phyloP scores from a whole-genome alignment of 2,888 invertebrate genomes.

The Ennomos fuscantarius region DNA sequence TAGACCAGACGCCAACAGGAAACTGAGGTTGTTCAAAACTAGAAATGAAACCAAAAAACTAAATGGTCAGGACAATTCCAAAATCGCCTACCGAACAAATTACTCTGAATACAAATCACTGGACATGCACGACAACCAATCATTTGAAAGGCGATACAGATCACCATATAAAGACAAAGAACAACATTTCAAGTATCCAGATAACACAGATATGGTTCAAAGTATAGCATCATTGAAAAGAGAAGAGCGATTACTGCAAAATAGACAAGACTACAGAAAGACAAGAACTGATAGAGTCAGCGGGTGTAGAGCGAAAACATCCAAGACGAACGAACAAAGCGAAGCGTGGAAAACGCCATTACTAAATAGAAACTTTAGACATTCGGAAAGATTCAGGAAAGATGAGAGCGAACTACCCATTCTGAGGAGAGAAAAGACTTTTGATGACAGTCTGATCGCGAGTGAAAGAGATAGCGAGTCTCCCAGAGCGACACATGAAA shows the following conservation, averaged over 20 bases:
- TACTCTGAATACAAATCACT: constrained; percentile 73
- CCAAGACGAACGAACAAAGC: constrained; percentile 70
- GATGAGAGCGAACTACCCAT: constrained; percentile 67
- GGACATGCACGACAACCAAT: constrained; percentile 64
- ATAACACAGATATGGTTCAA: constrained; percentile 74
- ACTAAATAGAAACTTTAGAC: constrained; percentile 76
- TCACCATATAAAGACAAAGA: constrained; percentile 78
- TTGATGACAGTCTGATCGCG: constrained; percentile 73
- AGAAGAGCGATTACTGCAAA: constrained; percentile 80
- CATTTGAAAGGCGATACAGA: constrained; percentile 74
- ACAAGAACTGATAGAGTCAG: constrained; percentile 78
- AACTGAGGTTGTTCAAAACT: constrained; percentile 90
- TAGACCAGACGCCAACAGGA: constrained; percentile 80
- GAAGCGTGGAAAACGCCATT: constrained; percentile 81
- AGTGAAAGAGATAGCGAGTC: constrained; percentile 68
- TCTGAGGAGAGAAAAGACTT: constrained; percentile 80
- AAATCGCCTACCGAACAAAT: constrained; percentile 62
- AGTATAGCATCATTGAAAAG: constrained; percentile 71
- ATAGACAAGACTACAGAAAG: constrained; percentile 78
- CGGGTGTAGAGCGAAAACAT: constrained; percentile 78
- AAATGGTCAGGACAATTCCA: constrained; percentile 64
- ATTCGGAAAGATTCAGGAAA: constrained; percentile 79
- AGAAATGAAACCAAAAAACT: constrained; percentile 89
- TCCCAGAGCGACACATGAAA: constrained; percentile 65
- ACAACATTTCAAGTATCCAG: constrained; percentile 74